A percentile compares a stretch with the other conserved stretches of the same genome.
Evolutionary conservation across 2,113 vertebrate species (phyloP).

Genomic region (Pelvicachromis taeniatus): DNA sequence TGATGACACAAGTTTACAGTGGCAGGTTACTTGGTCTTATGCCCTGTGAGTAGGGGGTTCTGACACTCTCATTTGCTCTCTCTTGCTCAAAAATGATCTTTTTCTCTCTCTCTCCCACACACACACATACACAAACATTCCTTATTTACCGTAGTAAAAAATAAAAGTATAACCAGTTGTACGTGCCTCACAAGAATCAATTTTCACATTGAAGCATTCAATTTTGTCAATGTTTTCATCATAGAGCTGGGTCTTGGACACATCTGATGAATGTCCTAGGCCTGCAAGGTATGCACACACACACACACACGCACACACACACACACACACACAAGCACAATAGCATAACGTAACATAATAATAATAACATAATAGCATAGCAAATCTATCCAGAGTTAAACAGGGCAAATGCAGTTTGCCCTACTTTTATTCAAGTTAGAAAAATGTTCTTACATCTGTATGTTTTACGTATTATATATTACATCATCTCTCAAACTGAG

Average conservation of each 20-base stretch:
- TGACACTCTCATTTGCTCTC: neutral
- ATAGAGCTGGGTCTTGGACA: conserved; percentile 37
- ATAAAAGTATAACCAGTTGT: conserved; percentile 14
- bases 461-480: neutral
- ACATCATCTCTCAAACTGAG: neutral
- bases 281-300: neutral
- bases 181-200: conserved; percentile 17
- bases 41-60: neutral
- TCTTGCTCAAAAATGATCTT: neutral
- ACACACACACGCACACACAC: neutral
- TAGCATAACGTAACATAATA: no score
- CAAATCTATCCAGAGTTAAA: neutral
- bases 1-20: conserved; percentile 30
- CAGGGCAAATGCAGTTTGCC: neutral
- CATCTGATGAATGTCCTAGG: conserved; percentile 36
- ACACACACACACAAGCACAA: no score
- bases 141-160: conserved; percentile 8
- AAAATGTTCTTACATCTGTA: neutral
- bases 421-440: neutral
- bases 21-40: conserved; percentile 35
- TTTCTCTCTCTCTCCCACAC: neutral
- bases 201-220: conserved; percentile 10
- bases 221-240: conserved; percentile 38
- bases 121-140: neutral
- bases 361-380: no score